phyloP scores from a whole-genome alignment of 2,113 vertebrate species.

The Zonotrichia leucophrys region DNA sequence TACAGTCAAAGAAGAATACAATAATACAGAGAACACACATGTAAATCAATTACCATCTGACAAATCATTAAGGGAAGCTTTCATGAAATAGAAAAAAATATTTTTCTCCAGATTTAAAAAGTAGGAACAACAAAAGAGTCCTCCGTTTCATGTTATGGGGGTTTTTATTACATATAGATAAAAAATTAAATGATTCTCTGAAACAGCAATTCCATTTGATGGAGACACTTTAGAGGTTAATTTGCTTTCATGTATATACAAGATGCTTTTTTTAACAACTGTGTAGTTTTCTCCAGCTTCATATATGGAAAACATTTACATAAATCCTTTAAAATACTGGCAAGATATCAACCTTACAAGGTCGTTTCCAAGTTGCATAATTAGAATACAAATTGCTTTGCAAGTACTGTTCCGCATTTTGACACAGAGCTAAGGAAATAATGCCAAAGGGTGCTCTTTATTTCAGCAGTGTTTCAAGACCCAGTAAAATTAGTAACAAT shows the following conservation, averaged over 20 bases:
- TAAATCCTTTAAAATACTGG: slow-evolving; percentile 6
- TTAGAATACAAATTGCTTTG: slow-evolving; percentile 52
- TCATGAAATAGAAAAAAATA: neutral
- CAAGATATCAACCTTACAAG: neutral
- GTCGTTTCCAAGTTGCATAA: slow-evolving; percentile 16
- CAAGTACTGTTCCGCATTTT: slow-evolving; percentile 4
- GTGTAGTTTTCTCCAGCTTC: neutral
- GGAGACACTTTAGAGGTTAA: neutral
- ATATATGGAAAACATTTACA: neutral
- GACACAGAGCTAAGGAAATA: slow-evolving; percentile 37
- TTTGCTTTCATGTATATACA: neutral
- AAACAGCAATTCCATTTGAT: neutral
- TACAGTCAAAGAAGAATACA: neutral
- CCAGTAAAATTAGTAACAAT: slow-evolving; percentile 36
- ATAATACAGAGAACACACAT: neutral
- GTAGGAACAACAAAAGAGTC: neutral
- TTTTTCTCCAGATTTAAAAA: neutral
- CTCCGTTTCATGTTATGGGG: neutral
- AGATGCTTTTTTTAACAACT: neutral
- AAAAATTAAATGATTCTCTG: neutral
- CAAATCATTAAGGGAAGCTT: neutral
- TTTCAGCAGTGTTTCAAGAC: slow-evolving; percentile 36
- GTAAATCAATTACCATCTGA: neutral
- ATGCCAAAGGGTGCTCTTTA: slow-evolving; percentile 13
- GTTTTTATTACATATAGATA: neutral